phyloP scores from a whole-genome alignment of 1,140 invertebrate genomes.

The Bombus impatiens region DNA sequence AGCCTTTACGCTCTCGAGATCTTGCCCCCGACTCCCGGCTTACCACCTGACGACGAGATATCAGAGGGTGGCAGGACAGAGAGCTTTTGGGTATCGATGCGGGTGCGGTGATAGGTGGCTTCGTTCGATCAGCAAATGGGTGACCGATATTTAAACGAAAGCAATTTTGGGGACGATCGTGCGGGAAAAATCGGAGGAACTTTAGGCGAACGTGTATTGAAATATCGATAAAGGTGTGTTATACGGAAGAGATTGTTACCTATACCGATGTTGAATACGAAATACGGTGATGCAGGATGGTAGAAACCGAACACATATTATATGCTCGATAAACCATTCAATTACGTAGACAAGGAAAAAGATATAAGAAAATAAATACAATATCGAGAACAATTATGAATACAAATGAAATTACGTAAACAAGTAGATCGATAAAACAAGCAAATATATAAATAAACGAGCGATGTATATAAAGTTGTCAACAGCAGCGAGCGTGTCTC shows the following conservation, averaged over 20 bases:
- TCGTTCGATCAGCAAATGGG: constrained; percentile 15
- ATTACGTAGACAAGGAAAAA: no score
- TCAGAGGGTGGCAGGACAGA: neutral
- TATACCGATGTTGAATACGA: neutral
- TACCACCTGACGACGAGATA: constrained; percentile 8
- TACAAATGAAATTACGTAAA: no score
- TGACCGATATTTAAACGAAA: constrained; percentile 54
- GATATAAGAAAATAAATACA: no score
- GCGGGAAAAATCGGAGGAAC: neutral
- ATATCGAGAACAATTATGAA: no score
- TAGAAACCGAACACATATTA: no score
- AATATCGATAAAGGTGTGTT: neutral
- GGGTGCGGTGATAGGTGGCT: neutral
- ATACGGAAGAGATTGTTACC: neutral
- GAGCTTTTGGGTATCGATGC: constrained; percentile 15
- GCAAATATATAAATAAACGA: no score
- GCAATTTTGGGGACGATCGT: constrained; percentile 8
- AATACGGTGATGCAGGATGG: neutral
- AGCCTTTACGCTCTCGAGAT: constrained; percentile 52
- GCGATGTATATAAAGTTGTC: neutral
- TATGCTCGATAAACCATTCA: no score
- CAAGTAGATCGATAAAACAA: no score
- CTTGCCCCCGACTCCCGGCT: constrained; percentile 9
- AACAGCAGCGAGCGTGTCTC: neutral
- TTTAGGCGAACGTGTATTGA: neutral